These are phyloP conservation scores for Furnarius figulus DNA, from an alignment of 2,113 vertebrate species.

Conservation along the genomic window DNA sequence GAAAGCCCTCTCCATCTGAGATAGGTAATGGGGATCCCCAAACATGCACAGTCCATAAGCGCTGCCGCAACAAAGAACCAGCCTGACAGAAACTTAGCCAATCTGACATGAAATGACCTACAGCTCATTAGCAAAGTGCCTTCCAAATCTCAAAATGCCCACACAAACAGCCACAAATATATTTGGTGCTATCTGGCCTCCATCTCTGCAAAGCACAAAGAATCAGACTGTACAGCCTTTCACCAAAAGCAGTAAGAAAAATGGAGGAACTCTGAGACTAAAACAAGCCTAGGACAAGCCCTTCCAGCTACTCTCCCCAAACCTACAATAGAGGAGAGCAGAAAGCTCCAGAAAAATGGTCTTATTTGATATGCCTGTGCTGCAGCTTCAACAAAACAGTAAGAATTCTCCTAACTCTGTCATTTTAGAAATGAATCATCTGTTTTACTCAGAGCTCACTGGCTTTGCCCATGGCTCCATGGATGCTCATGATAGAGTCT, in stretches of 20 bases:
- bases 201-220: not conserved
- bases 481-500: not conserved
- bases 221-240: not conserved
- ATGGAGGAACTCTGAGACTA: not conserved
- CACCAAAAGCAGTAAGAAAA: not conserved
- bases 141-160: conserved; percentile 39
- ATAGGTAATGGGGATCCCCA: not conserved
- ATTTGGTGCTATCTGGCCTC: conserved; percentile 1
- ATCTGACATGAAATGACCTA: conserved; percentile 35
- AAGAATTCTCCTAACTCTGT: not conserved
- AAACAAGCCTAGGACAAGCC: not conserved
- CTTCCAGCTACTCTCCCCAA: not conserved
- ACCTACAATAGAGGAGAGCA: not conserved
- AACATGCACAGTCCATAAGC: not conserved
- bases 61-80: not conserved
- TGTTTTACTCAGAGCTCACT: not conserved
- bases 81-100: conserved; percentile 6
- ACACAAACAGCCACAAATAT: conserved; percentile 42
- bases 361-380: not conserved
- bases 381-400: not conserved
- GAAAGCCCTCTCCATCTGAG: not conserved
- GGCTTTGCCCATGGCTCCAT: not conserved
- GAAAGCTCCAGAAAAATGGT: not conserved
- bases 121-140: conserved; percentile 16
- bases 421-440: not conserved